Base-by-base conservation (phyloP, 2,797 vertebrate genomes). In the Delichon dasypus region DNA sequence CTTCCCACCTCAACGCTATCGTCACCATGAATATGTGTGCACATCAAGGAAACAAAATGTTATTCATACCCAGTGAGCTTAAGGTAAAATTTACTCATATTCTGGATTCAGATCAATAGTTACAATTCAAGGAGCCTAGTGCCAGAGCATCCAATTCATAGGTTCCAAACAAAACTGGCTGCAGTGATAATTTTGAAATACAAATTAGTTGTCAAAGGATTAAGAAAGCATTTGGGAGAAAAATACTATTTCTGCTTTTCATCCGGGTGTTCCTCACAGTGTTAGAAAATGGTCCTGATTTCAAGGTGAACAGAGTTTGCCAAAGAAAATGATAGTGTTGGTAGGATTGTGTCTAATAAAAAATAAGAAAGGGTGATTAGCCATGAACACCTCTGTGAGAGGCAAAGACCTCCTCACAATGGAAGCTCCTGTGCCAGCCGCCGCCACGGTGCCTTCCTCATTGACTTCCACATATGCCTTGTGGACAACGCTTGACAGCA, bases 381-480 rank as follows among this genome's bases (percentile, higher is more conserved):
- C 98, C 25, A 95, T 90, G 61, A 98, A 98, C 6, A 96, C 74
- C 40, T 95, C 88, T 40, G 51, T 89, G 29, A 86, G 40, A 18
- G 82, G 70, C 44, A 66, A 8, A 42, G 97, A 95, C 66, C 83
- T 94, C 17, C 22, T 81, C 12, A 22, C 51, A 53, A 77, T 71
- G 2, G 45, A 81, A n/a, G 48, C 95, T 42, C 97, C 99, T 0
- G 98, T 99, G 90, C 98, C 98, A 16, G 98, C 97, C 0, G 98
- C 98, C 0, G 99, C 99, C 95, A 98, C 96, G 0, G 99, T 99
- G 51, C 99, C 99, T 71, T 99, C 98, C 97, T 99, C 99, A 55
- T 99, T 99, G 90, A 99, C 98, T 76, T 99, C 98, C 87, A 99
- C 97, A 1, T 98, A 99, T 0, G 98, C 97, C 95, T 99, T 99